These are phyloP conservation scores for Myioborus miniatus DNA, from an alignment of 2,797 vertebrate species.

Conservation along the genomic window DNA sequence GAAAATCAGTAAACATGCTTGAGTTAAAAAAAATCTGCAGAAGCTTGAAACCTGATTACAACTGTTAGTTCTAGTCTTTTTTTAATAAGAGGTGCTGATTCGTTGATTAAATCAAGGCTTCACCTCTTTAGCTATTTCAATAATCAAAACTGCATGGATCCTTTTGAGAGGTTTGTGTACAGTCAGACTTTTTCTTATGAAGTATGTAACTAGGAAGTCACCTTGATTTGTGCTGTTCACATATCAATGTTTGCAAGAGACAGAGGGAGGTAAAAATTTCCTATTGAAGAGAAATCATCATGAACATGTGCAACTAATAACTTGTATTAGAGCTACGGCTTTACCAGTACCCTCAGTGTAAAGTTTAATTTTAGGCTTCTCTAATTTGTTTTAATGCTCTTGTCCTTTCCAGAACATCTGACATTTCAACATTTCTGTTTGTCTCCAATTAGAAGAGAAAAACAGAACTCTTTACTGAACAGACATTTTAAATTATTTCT, in stretches of 20 bases:
- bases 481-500: background rate
- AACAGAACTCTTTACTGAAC: background rate
- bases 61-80: background rate
- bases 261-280: background rate
- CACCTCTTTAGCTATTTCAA: background rate
- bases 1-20: background rate
- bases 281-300: background rate
- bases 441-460: background rate
- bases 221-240: background rate
- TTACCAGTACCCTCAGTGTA: background rate
- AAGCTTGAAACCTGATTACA: background rate
- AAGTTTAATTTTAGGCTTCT: background rate
- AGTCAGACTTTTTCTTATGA: background rate
- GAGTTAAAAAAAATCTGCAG: background rate
- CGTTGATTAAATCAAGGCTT: background rate
- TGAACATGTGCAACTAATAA: background rate
- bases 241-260: background rate
- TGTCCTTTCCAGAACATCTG: background rate
- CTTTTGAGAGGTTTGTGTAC: background rate
- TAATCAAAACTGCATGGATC: background rate
- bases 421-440: background rate
- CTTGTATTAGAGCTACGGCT: background rate
- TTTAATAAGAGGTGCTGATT: background rate
- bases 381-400: background rate
- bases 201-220: background rate